Evolutionary conservation across 1,140 invertebrate species (phyloP).

Genomic region (Caligus rogercresseyi): DNA sequence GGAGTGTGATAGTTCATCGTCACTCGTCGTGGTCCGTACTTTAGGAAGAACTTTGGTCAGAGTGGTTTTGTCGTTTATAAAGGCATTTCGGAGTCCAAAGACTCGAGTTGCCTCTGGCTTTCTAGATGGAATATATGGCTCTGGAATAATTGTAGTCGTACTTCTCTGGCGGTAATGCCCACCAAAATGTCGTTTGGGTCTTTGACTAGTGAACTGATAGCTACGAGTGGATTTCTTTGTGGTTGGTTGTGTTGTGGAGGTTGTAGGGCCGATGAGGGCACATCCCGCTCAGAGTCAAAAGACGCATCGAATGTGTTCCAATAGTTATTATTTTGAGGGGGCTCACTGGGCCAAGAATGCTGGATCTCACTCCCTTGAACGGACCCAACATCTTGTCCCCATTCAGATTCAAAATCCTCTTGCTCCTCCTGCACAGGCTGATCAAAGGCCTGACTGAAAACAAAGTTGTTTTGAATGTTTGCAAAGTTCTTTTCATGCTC

Average conservation of each 20-base stretch:
- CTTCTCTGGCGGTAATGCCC: too few species aligned
- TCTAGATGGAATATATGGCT: background rate
- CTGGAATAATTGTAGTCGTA: background rate
- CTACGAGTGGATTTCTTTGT: background rate
- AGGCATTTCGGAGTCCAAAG: background rate
- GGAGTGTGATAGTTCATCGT: background rate
- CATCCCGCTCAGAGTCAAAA: background rate
- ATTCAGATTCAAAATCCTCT: background rate
- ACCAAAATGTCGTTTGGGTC: background rate
- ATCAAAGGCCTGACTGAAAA: background rate
- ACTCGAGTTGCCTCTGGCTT: background rate
- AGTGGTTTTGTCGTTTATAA: background rate
- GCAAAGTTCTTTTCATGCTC: background rate
- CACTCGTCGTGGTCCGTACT: background rate
- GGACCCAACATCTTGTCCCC: background rate
- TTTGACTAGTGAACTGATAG: background rate
- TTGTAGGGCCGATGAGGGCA: background rate
- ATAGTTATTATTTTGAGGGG: too few species aligned
- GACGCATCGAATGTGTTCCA: background rate
- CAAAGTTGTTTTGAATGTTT: background rate
- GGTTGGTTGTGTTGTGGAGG: background rate
- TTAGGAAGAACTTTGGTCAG: background rate
- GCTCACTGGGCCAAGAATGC: too few species aligned
- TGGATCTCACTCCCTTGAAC: background rate
- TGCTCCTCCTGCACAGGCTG: background rate